Percentiles rank a stretch among this genome's conserved stretches.
These are phyloP conservation scores for Caracal caracal DNA, from an alignment of 2,113 vertebrate species.

Conservation along the genomic window DNA sequence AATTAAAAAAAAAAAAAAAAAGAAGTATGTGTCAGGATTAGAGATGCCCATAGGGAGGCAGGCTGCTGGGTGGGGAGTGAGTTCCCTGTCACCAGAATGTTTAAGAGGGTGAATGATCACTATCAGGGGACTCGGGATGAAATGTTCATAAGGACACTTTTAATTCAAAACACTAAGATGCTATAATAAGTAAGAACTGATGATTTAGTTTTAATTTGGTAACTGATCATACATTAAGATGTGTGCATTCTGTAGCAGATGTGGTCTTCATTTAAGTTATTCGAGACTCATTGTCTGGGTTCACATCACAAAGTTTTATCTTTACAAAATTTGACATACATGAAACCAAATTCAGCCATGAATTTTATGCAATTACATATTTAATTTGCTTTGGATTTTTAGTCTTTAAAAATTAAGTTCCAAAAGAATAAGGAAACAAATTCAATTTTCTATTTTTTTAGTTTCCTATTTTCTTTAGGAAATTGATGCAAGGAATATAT, in stretches of 20 bases:
- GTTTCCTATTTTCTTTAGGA: neutral
- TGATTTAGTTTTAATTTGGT: slow-evolving; percentile 46
- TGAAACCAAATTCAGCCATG: neutral
- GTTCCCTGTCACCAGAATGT: neutral
- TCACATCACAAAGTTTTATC: slow-evolving; percentile 4
- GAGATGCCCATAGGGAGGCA: neutral
- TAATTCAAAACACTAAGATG: slow-evolving; percentile 9
- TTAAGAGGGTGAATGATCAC: neutral
- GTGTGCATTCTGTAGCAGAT: neutral
- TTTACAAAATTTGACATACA: slow-evolving; percentile 22
- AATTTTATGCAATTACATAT: neutral
- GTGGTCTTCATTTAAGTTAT: slow-evolving; percentile 23
- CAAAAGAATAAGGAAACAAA: slow-evolving; percentile 9
- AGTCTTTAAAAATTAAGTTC: slow-evolving; percentile 42
- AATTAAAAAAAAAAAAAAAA: too few relatives aligned
- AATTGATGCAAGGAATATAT: neutral
- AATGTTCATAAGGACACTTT: neutral
- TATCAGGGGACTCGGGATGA: neutral
- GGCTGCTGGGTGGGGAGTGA: neutral
- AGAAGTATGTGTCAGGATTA: neutral
- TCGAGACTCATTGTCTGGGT: slow-evolving; percentile 20
- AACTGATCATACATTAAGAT: slow-evolving; percentile 34
- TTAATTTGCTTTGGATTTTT: slow-evolving; percentile 53
- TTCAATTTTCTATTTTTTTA: neutral
- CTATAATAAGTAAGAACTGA: neutral